Evolutionary conservation across 2,113 vertebrate genomes (phyloP), one percentile per base, ranked within the genome.

Genomic region (Hiodon tergisus): DNA sequence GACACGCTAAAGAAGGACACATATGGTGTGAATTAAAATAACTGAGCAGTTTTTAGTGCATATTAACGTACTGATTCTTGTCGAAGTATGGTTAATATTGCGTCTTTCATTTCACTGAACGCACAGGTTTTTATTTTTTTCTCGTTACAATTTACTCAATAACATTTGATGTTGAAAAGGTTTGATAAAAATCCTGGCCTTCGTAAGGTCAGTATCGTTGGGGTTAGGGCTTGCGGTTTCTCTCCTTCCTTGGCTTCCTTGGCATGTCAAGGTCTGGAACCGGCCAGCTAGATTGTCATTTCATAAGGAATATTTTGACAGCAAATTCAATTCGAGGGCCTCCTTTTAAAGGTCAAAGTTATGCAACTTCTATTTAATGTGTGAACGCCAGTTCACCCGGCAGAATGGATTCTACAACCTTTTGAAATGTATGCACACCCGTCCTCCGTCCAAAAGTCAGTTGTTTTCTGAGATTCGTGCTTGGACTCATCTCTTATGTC

Each of bases 231-330:
- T 88, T 87, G 11, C 72, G 53, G 31, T 66, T 11, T 65, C 52
- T 57, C 53, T 46, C 80, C n/a, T n/a, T n/a, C n/a, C n/a, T n/a
- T n/a, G n/a, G 75, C 85, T 87, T 84, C 82, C 81, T 82, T 82
- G 82, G 80, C 84, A 77, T 88, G 89, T 89, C 87, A 85, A 85
- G 85, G 77, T 86, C 85, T 68, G 87, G 85, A 86, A 83, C 85
- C 80, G 82, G 85, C 75, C 79, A 85, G 86, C 86, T 86, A 86
- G 87, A 89, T 90, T 90, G 89, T 90, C 89, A 89, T 90, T 89
- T 90, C 87, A 90, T 85, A 88, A 88, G 87, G 86, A 87, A 87
- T 86, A 88, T 89, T 90, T 89, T 92, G 90, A 91, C 89, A 90
- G 89, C 82, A 82, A 83, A 84, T 87, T 89, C 86, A 86, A 86